Conservation (phyloP, 2,113 vertebrate species). For the Sander lucioperca region DNA sequence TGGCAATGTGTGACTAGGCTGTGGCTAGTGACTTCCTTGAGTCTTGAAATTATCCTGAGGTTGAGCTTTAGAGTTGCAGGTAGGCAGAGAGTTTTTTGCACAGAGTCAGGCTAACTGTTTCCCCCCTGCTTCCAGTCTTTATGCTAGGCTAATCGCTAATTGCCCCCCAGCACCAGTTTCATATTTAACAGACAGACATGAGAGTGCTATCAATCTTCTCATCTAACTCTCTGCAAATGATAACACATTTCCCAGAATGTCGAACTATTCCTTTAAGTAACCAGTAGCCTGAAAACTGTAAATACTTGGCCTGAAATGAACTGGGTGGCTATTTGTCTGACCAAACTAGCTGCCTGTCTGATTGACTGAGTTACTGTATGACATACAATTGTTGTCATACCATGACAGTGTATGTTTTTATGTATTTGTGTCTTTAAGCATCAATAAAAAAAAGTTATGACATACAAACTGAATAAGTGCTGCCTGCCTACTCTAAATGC, state of each 20-base stretch:
- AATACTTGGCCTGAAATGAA: conserved; percentile 8
- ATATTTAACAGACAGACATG: neutral
- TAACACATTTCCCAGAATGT: neutral
- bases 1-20: no score
- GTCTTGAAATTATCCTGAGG: no score
- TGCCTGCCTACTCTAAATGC: neutral
- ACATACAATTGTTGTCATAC: no score
- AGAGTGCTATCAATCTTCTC: neutral
- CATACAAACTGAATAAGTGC: neutral
- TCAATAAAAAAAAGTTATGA: neutral
- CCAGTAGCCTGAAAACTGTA: neutral
- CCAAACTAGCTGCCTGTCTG: conserved; percentile 15
- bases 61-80: no score
- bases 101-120: no score
- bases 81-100: no score
- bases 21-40: no score
- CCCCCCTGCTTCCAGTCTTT: no score
- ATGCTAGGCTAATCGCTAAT: no score
- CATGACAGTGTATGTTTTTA: no score
- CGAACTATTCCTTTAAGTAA: neutral
- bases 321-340: conserved; percentile 32
- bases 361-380: neutral
- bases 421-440: no score
- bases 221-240: neutral
- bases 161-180: no score